Percentiles rank a stretch among this genome's conserved stretches.
Evolutionary conservation across 2,113 vertebrate species (phyloP).

Genomic region (Aphelocoma coerulescens): DNA sequence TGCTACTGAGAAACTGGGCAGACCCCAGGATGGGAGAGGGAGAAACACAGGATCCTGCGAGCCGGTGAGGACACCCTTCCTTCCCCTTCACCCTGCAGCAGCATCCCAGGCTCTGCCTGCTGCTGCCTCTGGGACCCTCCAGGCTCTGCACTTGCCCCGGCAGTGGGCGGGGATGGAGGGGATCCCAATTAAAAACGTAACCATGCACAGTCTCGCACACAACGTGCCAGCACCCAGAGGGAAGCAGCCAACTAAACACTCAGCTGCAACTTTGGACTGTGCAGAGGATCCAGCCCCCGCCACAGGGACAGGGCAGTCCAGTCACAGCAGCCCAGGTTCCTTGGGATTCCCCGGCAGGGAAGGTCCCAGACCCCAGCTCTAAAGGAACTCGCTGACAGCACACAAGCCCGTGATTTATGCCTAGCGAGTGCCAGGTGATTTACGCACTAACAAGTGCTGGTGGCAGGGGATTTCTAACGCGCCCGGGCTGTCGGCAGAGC

Average conservation of each 20-base stretch:
- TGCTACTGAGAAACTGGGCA: background rate
- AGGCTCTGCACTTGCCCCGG: background rate
- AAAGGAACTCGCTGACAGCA: background rate
- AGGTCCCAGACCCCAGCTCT: background rate
- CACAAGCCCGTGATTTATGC: background rate
- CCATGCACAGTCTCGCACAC: background rate
- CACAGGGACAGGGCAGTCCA: background rate
- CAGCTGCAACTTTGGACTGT: background rate
- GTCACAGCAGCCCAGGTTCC: background rate
- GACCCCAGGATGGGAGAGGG: background rate
- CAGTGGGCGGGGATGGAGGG: background rate
- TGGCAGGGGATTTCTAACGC: background rate
- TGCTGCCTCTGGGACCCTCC: background rate
- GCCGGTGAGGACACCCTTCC: background rate
- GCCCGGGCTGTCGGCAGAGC: background rate
- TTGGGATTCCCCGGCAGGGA: background rate
- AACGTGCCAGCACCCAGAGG: background rate
- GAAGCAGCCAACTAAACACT: background rate
- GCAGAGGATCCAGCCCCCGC: background rate
- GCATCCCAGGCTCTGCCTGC: background rate
- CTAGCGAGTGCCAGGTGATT: background rate
- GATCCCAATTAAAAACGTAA: rapidly evolving
- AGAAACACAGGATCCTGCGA: background rate
- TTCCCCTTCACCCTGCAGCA: background rate
- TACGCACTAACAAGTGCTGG: background rate